Evolutionary conservation across 2,113 vertebrate species (phyloP).

Genomic region (Pantherophis guttatus): DNA sequence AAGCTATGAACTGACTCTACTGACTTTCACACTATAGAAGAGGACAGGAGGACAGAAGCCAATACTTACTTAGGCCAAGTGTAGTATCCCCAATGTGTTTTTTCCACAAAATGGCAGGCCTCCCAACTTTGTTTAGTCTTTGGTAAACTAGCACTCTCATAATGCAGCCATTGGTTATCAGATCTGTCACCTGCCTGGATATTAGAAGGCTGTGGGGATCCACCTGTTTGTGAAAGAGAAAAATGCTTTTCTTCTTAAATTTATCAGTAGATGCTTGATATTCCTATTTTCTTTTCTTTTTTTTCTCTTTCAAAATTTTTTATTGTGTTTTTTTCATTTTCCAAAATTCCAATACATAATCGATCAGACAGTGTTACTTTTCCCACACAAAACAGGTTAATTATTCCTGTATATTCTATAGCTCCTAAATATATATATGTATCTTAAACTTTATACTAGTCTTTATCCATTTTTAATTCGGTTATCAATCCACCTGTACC

Average conservation of each 20-base stretch:
- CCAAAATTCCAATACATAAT: no score
- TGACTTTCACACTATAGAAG: background rate
- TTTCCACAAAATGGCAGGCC: slow-evolving; percentile 86
- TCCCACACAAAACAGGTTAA: no score
- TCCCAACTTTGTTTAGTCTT: slow-evolving; percentile 87
- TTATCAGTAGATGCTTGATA: background rate
- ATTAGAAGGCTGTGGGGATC: slow-evolving; percentile 57
- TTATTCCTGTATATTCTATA: no score
- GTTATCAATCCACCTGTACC: no score
- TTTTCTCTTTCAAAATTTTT: no score
- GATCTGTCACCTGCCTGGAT: slow-evolving; percentile 83
- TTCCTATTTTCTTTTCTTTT: background rate
- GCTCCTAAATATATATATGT: no score
- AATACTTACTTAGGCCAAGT: slow-evolving; percentile 86
- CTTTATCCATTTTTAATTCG: no score
- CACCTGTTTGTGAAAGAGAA: slow-evolving; percentile 66
- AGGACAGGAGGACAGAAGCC: background rate
- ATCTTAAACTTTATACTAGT: no score
- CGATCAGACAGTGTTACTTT: no score
- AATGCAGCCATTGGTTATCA: slow-evolving; percentile 95
- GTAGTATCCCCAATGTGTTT: slow-evolving; percentile 98
- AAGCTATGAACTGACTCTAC: background rate
- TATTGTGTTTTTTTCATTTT: no score
- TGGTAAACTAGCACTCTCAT: slow-evolving; percentile 83
- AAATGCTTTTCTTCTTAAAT: background rate